A percentile compares a stretch with the other conserved stretches of the same genome.
Conservation (phyloP, 2,113 vertebrate genomes). For the Eolophus roseicapilla region DNA sequence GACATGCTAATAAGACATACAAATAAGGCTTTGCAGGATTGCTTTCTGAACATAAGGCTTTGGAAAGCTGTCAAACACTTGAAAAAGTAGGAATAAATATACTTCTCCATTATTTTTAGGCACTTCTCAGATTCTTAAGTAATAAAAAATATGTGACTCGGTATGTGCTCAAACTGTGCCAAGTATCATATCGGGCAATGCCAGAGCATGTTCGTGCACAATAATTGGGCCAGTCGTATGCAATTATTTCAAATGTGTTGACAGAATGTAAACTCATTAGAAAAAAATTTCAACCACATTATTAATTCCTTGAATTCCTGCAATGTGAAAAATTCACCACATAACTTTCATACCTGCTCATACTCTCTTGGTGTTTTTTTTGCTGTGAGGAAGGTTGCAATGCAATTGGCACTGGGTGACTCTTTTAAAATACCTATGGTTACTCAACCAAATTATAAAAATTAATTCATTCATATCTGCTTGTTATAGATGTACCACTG, state of each 20-base stretch:
- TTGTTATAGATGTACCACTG: background rate
- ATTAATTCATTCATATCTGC: background rate
- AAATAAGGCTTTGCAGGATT: background rate
- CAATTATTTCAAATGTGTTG: background rate
- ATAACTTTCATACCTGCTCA: background rate
- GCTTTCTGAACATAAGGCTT: background rate
- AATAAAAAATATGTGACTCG: background rate
- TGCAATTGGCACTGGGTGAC: background rate
- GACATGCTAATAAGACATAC: background rate
- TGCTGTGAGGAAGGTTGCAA: background rate
- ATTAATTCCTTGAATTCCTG: background rate
- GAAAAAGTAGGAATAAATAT: background rate
- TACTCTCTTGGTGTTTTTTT: background rate
- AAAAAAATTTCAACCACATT: background rate
- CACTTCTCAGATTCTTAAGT: background rate
- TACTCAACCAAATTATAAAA: background rate
- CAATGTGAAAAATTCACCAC: background rate
- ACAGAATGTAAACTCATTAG: background rate
- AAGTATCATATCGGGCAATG: background rate
- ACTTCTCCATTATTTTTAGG: constrained; percentile 2
- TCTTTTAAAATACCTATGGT: background rate
- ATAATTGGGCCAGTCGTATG: background rate
- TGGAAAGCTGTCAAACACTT: constrained; percentile 21
- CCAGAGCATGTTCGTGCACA: background rate
- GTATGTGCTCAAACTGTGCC: background rate